Evolutionary conservation across 1,140 invertebrate species (phyloP), one percentile per base, ranked within the genome.

Genomic region (Drosophila triauraria): DNA sequence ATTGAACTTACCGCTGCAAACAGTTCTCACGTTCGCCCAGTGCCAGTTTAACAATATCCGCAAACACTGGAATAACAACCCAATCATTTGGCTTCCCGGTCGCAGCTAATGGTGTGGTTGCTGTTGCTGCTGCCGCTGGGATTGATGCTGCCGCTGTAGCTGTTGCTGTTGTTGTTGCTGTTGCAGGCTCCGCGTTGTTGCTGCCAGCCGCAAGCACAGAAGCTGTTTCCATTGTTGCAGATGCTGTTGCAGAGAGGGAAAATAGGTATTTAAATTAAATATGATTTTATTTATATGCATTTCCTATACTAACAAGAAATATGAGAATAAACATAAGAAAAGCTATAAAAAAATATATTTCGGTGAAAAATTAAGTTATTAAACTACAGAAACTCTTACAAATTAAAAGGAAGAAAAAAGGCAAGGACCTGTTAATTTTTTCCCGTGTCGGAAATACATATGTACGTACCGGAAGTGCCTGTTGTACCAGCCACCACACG

Each of bases 21-120:
- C 92, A 92, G 60, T 92, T 91, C 54, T 92, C 90, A 67, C 91
- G 87, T 77, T 88, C 91, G 61, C 65, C 77, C 72, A 92, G 35
- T 53, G 92, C 92, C 80, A 93, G 86, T 85, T 92, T 92, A 78
- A 93, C 91, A 84, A 93, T 93, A 86, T 93, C 92, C 78, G 86
- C 82, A 91, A 93, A 92, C 69, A 93, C 92, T 47, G 92, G 92
- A 80, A 93, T 91, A 75, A 91, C 92, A 78, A 93, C 91, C 91
- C 92, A 93, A 84, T 93, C 91, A 78, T 92, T 92, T 53, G 87
- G 81, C 74, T 92, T 91, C 35, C 59, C 76, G 48, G 44, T 44
- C 51, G 61, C 53, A 38, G 68, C 35, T 58, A 60, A 48, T 72
- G 74, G 30, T 60, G 69, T 53, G 75, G 77, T 65, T 80, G 69